Conservation (phyloP, 92 coral and sea anemone genomes). For the Palythoa heliodiscus region DNA sequence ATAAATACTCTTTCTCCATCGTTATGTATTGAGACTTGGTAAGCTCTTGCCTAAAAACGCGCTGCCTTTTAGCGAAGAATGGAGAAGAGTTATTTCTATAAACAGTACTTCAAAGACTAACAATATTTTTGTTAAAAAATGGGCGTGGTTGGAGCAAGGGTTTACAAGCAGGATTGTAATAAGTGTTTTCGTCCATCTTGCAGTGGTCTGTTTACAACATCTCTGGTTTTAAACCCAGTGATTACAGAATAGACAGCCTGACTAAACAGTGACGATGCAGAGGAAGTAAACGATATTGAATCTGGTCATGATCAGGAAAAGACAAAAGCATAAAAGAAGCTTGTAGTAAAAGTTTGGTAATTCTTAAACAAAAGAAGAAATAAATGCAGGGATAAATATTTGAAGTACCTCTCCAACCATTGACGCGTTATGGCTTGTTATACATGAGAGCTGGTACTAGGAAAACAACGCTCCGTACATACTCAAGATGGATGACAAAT, state of each 20-base stretch:
- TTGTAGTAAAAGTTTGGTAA: background rate
- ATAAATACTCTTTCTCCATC: too few relatives aligned
- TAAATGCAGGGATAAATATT: background rate
- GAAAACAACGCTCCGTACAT: background rate
- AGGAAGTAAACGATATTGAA: conserved; percentile 9
- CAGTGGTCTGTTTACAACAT: background rate
- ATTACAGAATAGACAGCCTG: background rate
- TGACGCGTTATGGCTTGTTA: conserved; percentile 3
- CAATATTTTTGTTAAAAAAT: too few relatives aligned
- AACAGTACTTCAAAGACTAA: too few relatives aligned
- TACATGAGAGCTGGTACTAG: background rate
- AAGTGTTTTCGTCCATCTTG: too few relatives aligned
- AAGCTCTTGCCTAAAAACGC: too few relatives aligned
- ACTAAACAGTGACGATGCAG: background rate
- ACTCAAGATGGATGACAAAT: background rate
- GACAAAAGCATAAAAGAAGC: conserved; percentile 1
- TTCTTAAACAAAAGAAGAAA: background rate
- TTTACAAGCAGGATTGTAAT: too few relatives aligned
- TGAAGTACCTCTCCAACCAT: background rate
- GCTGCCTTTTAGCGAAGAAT: too few relatives aligned
- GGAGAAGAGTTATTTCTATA: too few relatives aligned
- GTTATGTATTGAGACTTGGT: too few relatives aligned
- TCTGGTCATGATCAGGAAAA: background rate
- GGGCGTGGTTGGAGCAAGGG: too few relatives aligned
- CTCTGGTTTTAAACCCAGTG: background rate